phyloP scores from a whole-genome alignment of 2,888 invertebrate genomes.

The Kuschelorhynchus macadamiae region DNA sequence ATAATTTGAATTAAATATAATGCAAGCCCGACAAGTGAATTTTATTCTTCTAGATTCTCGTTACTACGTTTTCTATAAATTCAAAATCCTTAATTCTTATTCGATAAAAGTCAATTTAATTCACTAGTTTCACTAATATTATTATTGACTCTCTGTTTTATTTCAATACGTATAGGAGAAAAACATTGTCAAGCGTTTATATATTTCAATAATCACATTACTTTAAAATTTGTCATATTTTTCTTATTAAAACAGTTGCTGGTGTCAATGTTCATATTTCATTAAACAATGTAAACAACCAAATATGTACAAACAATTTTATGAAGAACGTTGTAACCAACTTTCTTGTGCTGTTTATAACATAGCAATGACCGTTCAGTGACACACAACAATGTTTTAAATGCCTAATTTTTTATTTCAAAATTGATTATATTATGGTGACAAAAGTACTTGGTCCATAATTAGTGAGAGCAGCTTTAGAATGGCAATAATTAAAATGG shows the following conservation, averaged over 20 bases:
- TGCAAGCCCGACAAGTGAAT: no score
- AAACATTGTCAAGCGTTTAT: constrained; percentile 47
- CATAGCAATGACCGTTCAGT: no score
- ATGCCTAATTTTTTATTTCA: no score
- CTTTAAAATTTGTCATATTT: not conserved
- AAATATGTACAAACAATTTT: no score
- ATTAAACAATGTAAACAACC: no score
- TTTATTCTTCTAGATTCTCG: constrained; percentile 7
- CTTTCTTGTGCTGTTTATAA: no score
- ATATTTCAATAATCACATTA: constrained; percentile 43
- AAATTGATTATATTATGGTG: no score
- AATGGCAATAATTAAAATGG: constrained; percentile 25
- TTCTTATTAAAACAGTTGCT: no score
- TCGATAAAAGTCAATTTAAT: constrained; percentile 32
- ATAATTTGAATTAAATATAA: no score
- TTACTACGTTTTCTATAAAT: constrained; percentile 2
- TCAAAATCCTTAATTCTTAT: constrained; percentile 15
- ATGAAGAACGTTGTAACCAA: no score
- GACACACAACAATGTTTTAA: no score
- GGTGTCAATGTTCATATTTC: no score
- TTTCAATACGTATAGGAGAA: constrained; percentile 41
- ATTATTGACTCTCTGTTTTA: constrained; percentile 45
- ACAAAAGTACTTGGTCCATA: constrained; percentile 32
- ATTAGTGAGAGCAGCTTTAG: constrained; percentile 18
- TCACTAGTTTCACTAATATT: constrained; percentile 34